Conservation (phyloP, 2,888 invertebrate species). For the Conops quadrifasciatus region DNA sequence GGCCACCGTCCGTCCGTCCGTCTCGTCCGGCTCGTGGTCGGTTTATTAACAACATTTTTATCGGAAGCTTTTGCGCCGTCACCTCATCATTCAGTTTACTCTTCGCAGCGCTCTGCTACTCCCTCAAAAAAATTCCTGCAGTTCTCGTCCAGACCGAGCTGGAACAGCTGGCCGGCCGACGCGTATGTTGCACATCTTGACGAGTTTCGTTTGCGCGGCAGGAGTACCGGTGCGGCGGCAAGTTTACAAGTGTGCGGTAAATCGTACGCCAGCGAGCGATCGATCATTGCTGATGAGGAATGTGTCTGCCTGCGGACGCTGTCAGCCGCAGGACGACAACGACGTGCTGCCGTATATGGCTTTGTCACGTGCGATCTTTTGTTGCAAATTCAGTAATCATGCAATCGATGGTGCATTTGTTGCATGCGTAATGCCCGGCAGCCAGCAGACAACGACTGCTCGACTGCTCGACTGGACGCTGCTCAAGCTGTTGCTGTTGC, state of each 20-base stretch:
- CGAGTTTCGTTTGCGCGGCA: constrained; percentile 24
- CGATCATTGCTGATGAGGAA: constrained; percentile 36
- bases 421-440: constrained; percentile 42
- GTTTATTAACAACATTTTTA: constrained; percentile 35
- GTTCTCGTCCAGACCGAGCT: background rate
- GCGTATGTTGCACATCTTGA: constrained; percentile 26
- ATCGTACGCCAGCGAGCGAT: constrained; percentile 22
- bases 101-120: constrained; percentile 20
- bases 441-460: constrained; percentile 38
- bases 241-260: constrained; percentile 44
- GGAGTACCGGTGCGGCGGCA: constrained; percentile 50
- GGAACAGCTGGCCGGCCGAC: constrained; percentile 31
- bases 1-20: background rate
- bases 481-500: constrained; percentile 25
- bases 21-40: constrained; percentile 11
- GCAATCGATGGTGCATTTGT: constrained; percentile 51
- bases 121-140: constrained; percentile 31
- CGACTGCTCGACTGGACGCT: no score
- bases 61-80: constrained; percentile 26
- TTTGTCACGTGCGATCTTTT: constrained; percentile 66
- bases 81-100: constrained; percentile 27
- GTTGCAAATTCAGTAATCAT: constrained; percentile 64
- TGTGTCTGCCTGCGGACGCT: constrained; percentile 32
- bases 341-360: constrained; percentile 59
- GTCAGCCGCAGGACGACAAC: constrained; percentile 42